Conservation (phyloP, 2,888 invertebrate species). For the Dryadula phaetusa region DNA sequence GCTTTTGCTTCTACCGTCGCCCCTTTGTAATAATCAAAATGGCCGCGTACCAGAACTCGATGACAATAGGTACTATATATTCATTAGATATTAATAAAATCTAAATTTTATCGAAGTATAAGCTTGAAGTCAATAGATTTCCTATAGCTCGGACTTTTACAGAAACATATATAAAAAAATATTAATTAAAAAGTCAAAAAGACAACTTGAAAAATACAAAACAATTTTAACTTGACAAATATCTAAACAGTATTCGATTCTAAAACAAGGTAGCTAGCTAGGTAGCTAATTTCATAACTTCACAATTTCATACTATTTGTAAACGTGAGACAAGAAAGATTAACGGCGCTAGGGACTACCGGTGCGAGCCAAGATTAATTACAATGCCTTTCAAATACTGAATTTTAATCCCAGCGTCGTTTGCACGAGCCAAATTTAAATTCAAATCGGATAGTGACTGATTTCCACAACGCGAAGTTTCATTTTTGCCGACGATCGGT, state of each 20-base stretch:
- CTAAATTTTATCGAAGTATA: too few relatives aligned
- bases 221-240: background rate
- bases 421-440: conserved; percentile 54
- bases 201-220: background rate
- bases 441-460: conserved; percentile 51
- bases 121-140: too few relatives aligned
- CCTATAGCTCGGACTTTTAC: too few relatives aligned
- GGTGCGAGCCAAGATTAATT: conserved; percentile 69
- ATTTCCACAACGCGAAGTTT: conserved; percentile 38
- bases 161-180: too few relatives aligned
- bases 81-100: too few relatives aligned
- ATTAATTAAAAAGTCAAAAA: background rate
- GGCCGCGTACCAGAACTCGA: too few relatives aligned
- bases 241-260: background rate
- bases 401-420: conserved; percentile 64
- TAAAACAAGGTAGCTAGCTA: background rate
- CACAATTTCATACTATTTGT: conserved; percentile 56
- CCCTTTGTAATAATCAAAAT: too few relatives aligned
- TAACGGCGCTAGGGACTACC: conserved; percentile 50
- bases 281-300: conserved; percentile 16
- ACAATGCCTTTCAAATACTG: conserved; percentile 59
- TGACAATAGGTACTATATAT: too few relatives aligned
- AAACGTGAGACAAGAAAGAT: conserved; percentile 60
- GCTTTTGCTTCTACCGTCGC: too few relatives aligned
- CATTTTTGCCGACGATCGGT: conserved; percentile 33